Evolutionary conservation across 2,888 invertebrate genomes (phyloP), one percentile per base, ranked within the genome.

Genomic region (Pterostichus niger): DNA sequence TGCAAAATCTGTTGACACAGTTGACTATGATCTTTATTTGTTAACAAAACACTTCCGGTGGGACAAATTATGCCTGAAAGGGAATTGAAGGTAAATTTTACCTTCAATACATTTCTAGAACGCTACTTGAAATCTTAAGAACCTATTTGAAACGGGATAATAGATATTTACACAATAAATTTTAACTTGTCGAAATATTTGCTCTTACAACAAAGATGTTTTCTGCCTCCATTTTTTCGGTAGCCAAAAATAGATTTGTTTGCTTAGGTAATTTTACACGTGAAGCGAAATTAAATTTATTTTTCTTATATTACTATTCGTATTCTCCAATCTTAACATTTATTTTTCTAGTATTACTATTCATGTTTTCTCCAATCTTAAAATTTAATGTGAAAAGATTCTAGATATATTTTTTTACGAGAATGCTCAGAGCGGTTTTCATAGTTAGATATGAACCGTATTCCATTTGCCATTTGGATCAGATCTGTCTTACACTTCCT

Each of bases 11-110:
- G 68, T 71, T 71, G 68, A 44, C 68, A 71, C 11, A 44, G 75
- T 31, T 75, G n/a, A 24, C 75, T 49, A 33, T 33, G 75, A 75
- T 75, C 75, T 75, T 52, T 52, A 75, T 71, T 71, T 71, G 75
- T 75, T 75, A 49, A 75, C 75, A 75, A 75, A 52, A 75, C 75
- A 75, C 52, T 75, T 75, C 75, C 75, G 75, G 31, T 11, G 40
- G 7, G 52, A 75, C 52, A 52, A 75, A 75, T 52, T 75, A 52
- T 75, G 15, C 11, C 31, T 75, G 49, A 75, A 75, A 75, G 40
- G 75, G 33, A 75, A 52, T 75, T 52, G 31, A 75, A 71, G 68
- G 68, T 64, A 71, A 71, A 71, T 71, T 71, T 17, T 44, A 71
- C 68, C 68, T 71, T 10, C 44, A 71, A 71, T 71, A 6, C 33